phyloP scores from a whole-genome alignment of 1,140 invertebrate genomes.

The Amyelois transitella region DNA sequence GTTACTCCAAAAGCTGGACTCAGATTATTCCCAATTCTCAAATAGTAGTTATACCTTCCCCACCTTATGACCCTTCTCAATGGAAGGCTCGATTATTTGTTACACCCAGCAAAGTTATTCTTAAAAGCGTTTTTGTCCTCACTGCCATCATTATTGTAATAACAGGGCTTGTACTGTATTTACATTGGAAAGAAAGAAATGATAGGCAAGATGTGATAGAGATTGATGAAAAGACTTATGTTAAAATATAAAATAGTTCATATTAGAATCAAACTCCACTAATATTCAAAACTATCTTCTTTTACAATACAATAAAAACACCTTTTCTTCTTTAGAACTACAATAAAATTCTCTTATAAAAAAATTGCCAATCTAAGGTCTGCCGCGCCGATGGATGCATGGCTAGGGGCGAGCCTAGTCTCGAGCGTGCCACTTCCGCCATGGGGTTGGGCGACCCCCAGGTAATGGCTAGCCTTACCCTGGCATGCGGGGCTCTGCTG shows the following conservation, averaged over 20 bases:
- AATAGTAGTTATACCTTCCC: constrained; percentile 95
- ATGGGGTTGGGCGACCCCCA: no score
- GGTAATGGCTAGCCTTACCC: no score
- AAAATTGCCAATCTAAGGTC: no score
- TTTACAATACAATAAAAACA: no score
- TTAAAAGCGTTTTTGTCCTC: constrained; percentile 92
- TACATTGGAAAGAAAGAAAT: constrained; percentile 97
- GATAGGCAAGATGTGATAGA: constrained; percentile 90
- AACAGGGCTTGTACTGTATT: constrained; percentile 86
- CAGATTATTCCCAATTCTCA: constrained; percentile 99
- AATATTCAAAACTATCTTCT: no score
- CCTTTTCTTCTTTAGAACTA: no score
- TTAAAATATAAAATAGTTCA: constrained; percentile 56
- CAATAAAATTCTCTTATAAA: no score
- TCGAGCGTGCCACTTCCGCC: no score
- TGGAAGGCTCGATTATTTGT: constrained; percentile 97
- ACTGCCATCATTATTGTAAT: constrained; percentile 91
- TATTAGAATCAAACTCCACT: no score
- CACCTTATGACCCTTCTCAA: constrained; percentile 81
- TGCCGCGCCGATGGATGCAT: no score
- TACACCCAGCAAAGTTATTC: constrained; percentile 94
- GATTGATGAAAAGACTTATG: constrained; percentile 65
- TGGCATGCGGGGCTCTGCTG: no score
- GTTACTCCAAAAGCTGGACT: constrained; percentile 83
- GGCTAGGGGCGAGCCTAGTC: no score